Evolutionary conservation across 2,797 vertebrate species (phyloP).

Genomic region (Lycodopsis pacificus): DNA sequence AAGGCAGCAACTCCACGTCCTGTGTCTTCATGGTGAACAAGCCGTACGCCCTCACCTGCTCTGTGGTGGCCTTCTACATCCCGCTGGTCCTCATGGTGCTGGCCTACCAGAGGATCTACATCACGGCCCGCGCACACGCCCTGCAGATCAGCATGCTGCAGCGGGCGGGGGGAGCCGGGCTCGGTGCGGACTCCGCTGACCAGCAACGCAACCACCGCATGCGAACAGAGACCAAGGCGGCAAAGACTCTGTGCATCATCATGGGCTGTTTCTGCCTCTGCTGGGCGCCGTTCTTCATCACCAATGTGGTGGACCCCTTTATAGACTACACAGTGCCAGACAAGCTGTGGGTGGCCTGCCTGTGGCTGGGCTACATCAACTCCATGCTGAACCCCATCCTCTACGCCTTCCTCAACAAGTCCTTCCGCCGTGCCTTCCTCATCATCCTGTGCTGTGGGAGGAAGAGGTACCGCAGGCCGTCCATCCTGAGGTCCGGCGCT

Average conservation of each 20-base stretch:
- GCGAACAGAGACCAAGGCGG: conserved; percentile 97
- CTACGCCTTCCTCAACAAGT: conserved; percentile 99
- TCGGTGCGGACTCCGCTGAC: conserved; percentile 82
- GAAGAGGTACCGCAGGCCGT: conserved; percentile 92
- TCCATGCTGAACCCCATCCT: conserved; percentile 99
- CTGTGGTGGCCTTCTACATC: conserved; percentile 98
- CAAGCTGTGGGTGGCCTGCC: conserved; percentile 94
- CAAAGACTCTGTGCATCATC: conserved; percentile 97
- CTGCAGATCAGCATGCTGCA: conserved; percentile 94
- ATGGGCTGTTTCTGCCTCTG: conserved; percentile 99
- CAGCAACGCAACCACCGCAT: conserved; percentile 95
- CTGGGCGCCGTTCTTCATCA: conserved; percentile 98
- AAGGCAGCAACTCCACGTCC: conserved; percentile 91
- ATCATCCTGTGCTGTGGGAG: conserved; percentile 98
- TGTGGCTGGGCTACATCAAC: conserved; percentile 99
- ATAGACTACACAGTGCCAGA: conserved; percentile 93
- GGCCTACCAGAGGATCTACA: conserved; percentile 98
- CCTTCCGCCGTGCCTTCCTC: conserved; percentile 99
- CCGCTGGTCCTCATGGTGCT: conserved; percentile 97
- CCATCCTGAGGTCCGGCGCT: conserved; percentile 88
- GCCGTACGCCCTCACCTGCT: conserved; percentile 97
- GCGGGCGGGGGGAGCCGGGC: conserved; percentile 85
- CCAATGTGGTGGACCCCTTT: conserved; percentile 98
- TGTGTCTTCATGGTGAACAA: conserved; percentile 99
- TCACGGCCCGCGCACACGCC: conserved; percentile 94